Evolutionary conservation across 2,888 invertebrate species (phyloP).

Genomic region (Gymnoscelis rufifasciata): DNA sequence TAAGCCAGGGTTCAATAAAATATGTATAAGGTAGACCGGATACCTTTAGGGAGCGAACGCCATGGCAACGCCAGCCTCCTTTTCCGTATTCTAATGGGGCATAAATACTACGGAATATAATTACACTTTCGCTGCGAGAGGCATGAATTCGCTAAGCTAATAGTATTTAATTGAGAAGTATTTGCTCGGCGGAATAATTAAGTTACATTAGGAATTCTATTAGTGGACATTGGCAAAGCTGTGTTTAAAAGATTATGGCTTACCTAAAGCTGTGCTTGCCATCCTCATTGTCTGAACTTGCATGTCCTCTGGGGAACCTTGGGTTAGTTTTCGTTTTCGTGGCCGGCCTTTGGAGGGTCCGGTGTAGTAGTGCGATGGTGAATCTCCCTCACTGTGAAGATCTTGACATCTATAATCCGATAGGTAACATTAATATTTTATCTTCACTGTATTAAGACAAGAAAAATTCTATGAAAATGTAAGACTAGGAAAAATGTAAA

Average conservation of each 20-base stretch:
- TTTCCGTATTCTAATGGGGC: neutral
- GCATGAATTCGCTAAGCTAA: constrained; percentile 11
- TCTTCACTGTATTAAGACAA: no score
- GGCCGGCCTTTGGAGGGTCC: constrained; percentile 87
- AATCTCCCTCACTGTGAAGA: constrained; percentile 75
- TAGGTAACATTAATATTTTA: constrained; percentile 4
- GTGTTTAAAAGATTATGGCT: constrained; percentile 44
- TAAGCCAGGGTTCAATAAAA: constrained; percentile 54
- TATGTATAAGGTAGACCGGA: constrained; percentile 40
- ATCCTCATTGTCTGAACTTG: constrained; percentile 84
- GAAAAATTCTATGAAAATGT: no score
- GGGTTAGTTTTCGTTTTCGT: constrained; percentile 85
- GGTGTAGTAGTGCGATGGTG: constrained; percentile 82
- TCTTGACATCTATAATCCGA: constrained; percentile 63
- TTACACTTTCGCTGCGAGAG: constrained; percentile 10
- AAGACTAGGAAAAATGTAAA: no score
- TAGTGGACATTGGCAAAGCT: no score
- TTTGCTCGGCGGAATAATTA: no score
- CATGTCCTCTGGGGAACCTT: constrained; percentile 80
- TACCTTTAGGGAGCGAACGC: constrained; percentile 24
- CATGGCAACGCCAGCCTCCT: constrained; percentile 12
- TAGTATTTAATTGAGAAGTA: neutral
- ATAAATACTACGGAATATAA: constrained; percentile 2
- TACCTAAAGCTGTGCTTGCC: constrained; percentile 84
- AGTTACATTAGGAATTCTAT: no score